Conservation (phyloP, 2,113 vertebrate species). For the Pelmatolapia mariae region DNA sequence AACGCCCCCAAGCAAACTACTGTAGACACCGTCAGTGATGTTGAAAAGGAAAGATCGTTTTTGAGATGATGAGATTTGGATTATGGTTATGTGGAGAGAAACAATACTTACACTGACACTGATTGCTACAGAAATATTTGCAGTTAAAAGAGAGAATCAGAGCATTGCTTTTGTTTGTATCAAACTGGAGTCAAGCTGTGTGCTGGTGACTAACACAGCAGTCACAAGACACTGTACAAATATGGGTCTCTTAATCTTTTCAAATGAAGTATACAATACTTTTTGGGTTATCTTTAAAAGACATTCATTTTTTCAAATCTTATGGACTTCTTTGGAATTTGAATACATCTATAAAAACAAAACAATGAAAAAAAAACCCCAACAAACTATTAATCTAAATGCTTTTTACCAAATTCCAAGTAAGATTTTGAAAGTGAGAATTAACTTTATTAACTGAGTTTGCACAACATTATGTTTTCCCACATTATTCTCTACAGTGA, state of each 20-base stretch:
- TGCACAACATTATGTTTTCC: background rate
- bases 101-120: background rate
- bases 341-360: background rate
- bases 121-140: slow-evolving; percentile 35
- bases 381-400: background rate
- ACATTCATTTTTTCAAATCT: background rate
- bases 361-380: background rate
- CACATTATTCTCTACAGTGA: background rate
- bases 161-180: background rate
- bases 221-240: background rate
- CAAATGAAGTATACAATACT: background rate
- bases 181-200: background rate
- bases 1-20: background rate
- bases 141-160: background rate
- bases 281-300: background rate
- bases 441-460: background rate
- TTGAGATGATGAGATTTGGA: slow-evolving; percentile 34
- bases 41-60: slow-evolving; percentile 8
- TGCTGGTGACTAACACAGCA: background rate
- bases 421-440: background rate
- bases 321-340: background rate
- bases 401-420: background rate
- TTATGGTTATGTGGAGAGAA: slow-evolving; percentile 3
- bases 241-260: background rate
- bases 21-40: background rate